Base-by-base conservation (phyloP, 2,113 vertebrate species). In the Thomomys bottae region DNA sequence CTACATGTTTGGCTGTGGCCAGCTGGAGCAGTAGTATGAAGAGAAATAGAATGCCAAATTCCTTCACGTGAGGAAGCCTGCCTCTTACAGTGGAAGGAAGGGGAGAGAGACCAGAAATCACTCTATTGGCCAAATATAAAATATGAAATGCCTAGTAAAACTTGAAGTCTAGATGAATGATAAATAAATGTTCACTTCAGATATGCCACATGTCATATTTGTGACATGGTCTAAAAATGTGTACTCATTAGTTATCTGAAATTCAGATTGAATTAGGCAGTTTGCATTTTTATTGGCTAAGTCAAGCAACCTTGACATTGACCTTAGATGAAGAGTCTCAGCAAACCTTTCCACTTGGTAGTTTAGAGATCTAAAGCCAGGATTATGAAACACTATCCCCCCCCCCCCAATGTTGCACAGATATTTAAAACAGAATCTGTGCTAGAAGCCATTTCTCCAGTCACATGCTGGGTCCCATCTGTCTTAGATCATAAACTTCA, bases 401-500 rank as follows among this genome's bases (percentile, higher is more conserved):
- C 49, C 49, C 49, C 49, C 18, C 73, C 42, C 80, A 80, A 9
- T 21, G 6, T 80, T 42, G 66, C 63, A 90, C 2, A 42, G 45
- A 36, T 12, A 66, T 40, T 77, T 94, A 84, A 88, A 93, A 84
- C 7, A 86, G 66, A 93, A 77, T 57, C 63, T 71, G 2, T 2
- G n/a, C 59, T 40, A 63, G 15, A 88, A 75, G 61, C 36, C 81
- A 30, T 38, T 71, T 61, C 57, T 54, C 32, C 54, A 71, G 17
- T 84, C 54, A 30, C 24, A 82, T 71, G 26, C 59, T 75, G 3
- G 68, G 49, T 20, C 42, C 57, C 68, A 92, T 76, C 70, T 80
- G 49, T 81, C 66, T 94, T 79, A 95, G 45, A 95, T 71, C 73
- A 92, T 79, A 92, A 93, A 87, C 61, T 88, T 87, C 4, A 34